phyloP scores from a whole-genome alignment of 2,113 vertebrate species.

The Rhombomys opimus region DNA sequence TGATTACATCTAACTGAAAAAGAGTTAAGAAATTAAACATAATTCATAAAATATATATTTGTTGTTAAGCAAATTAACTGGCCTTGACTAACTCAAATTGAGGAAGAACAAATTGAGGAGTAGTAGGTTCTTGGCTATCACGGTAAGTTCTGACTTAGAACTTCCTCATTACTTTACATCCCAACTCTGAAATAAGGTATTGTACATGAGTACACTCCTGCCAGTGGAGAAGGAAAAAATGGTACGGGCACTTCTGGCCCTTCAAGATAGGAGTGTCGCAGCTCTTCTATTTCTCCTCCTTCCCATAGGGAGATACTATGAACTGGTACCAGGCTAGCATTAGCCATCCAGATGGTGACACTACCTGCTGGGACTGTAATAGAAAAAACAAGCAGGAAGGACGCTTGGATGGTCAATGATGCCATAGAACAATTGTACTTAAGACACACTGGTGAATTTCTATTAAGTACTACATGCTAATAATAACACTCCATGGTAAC shows the following conservation, averaged over 20 bases:
- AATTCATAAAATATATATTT: conserved; percentile 39
- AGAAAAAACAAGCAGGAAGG: not conserved
- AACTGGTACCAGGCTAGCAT: not conserved
- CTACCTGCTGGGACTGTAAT: not conserved
- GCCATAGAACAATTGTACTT: not conserved
- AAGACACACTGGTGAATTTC: not conserved
- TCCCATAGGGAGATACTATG: not conserved
- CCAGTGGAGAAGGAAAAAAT: not conserved
- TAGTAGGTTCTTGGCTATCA: not conserved
- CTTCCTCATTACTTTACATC: not conserved
- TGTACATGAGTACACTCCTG: not conserved
- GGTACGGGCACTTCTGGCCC: not conserved
- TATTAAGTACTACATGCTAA: not conserved
- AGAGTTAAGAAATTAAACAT: conserved; percentile 63
- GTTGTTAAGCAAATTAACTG: conserved; percentile 47
- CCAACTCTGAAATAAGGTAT: conserved; percentile 6
- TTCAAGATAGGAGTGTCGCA: not conserved
- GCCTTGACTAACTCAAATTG: conserved; percentile 33
- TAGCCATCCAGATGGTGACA: conserved; percentile 7
- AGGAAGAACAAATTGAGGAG: conserved; percentile 14
- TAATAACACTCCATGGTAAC: conserved; percentile 26
- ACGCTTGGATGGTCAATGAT: not conserved
- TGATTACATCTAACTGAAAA: conserved; percentile 96
- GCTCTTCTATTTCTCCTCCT: not conserved
- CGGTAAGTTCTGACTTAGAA: not conserved